These are phyloP conservation scores for Drosophila lowei DNA, from an alignment of 1,140 invertebrate species.

Conservation along the genomic window DNA sequence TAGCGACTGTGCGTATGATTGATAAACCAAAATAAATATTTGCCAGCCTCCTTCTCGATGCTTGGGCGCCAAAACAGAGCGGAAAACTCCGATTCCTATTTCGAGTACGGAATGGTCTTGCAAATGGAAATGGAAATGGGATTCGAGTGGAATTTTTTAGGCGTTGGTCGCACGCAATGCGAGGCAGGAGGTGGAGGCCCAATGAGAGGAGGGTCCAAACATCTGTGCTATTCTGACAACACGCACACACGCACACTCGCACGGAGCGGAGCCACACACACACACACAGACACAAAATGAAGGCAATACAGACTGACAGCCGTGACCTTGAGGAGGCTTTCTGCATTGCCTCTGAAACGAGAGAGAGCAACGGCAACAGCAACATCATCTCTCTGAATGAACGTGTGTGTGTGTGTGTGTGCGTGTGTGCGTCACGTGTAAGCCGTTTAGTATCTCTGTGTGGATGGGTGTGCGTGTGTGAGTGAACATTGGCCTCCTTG, in stretches of 20 bases:
- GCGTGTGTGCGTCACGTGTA: constrained; percentile 43
- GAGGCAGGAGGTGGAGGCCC: not conserved
- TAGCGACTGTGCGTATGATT: constrained; percentile 73
- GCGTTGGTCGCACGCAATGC: constrained; percentile 46
- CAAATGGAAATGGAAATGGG: not conserved
- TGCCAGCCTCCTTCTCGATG: constrained; percentile 66
- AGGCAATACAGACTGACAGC: constrained; percentile 57
- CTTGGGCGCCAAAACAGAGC: constrained; percentile 32
- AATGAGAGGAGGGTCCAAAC: constrained; percentile 33
- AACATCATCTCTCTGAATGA: not conserved
- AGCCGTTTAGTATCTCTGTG: constrained; percentile 21
- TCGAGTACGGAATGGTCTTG: constrained; percentile 2
- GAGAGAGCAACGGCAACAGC: not conserved
- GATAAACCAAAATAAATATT: constrained; percentile 82
- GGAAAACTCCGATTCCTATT: constrained; percentile 12
- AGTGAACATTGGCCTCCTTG: constrained; percentile 23
- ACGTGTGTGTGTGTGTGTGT: constrained; percentile 16
- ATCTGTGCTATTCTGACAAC: constrained; percentile 60
- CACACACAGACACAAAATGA: constrained; percentile 5
- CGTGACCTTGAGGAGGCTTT: constrained; percentile 70
- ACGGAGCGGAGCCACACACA: not conserved
- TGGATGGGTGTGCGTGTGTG: constrained; percentile 16
- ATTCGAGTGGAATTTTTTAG: constrained; percentile 30
- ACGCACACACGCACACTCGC: constrained; percentile 33
- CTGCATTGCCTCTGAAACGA: constrained; percentile 49